Conservation (phyloP, 2,888 invertebrate species). For the Ormyrus thymus region DNA sequence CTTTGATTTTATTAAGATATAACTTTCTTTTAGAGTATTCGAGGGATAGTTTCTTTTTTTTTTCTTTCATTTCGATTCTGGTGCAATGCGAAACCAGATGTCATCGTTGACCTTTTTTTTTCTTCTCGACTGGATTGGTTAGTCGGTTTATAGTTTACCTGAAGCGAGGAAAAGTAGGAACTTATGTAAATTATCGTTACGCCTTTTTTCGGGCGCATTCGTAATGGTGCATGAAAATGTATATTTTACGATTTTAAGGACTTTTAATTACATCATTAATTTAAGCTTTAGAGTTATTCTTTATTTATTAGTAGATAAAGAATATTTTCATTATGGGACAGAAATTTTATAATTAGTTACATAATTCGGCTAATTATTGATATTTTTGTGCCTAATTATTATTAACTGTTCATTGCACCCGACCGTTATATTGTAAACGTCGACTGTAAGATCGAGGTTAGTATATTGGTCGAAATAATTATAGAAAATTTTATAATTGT, state of each 20-base stretch:
- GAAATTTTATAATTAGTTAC: constrained; percentile 14
- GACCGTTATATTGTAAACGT: no score
- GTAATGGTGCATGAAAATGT: constrained; percentile 14
- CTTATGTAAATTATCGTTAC: constrained; percentile 44
- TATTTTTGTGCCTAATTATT: no score
- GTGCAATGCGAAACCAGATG: constrained; percentile 7
- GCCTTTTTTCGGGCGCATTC: constrained; percentile 4
- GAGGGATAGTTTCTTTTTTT: not conserved
- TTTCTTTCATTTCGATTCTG: not conserved
- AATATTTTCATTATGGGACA: constrained; percentile 31
- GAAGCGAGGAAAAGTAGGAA: constrained; percentile 16
- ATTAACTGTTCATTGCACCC: no score
- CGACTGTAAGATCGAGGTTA: no score
- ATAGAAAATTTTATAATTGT: no score
- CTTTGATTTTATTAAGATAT: constrained; percentile 22
- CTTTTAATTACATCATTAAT: constrained; percentile 40
- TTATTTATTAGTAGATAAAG: constrained; percentile 25
- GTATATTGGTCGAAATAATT: no score
- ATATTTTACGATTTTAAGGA: constrained; percentile 28
- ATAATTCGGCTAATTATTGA: not conserved
- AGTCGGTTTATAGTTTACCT: not conserved
- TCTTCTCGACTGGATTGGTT: not conserved
- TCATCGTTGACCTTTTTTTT: constrained; percentile 12
- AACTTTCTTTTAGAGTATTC: constrained; percentile 21
- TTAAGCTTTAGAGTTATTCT: constrained; percentile 29